Evolutionary conservation across 1,140 invertebrate species (phyloP).

Genomic region (Calephelis virginiensis): DNA sequence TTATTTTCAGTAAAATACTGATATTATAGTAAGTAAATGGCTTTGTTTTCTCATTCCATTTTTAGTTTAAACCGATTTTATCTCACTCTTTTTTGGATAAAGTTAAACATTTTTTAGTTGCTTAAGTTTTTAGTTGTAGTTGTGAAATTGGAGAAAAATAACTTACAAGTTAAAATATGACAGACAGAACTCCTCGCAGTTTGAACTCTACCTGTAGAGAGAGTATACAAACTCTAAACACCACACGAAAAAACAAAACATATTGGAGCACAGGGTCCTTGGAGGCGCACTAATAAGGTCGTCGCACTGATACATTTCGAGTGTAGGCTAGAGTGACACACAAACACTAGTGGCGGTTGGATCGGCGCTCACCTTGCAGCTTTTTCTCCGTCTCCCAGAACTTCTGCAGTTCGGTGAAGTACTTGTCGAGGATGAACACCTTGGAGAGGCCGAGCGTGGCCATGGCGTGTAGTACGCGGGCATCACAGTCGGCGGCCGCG

Average conservation of each 20-base stretch:
- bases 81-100: too few relatives aligned
- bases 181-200: too few relatives aligned
- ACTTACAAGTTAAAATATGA: too few relatives aligned
- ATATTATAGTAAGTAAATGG: too few relatives aligned
- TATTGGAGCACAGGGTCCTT: conserved; percentile 8
- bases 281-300: neutral
- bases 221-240: neutral
- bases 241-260: neutral
- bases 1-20: too few relatives aligned
- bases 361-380: conserved; percentile 88
- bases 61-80: too few relatives aligned
- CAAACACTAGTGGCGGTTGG: conserved; percentile 19
- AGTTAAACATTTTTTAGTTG: too few relatives aligned
- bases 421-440: conserved; percentile 98
- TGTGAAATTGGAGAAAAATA: too few relatives aligned
- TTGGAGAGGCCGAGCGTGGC: conserved; percentile 95
- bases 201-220: too few relatives aligned
- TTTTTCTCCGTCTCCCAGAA: conserved; percentile 98
- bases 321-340: neutral
- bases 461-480: conserved; percentile 80
- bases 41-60: too few relatives aligned
- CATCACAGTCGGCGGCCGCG: conserved; percentile 68
- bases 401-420: conserved; percentile 96
- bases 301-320: neutral
- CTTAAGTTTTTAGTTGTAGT: too few relatives aligned